These are phyloP conservation scores for Tipula lateralis DNA, from an alignment of 2,888 invertebrate genomes.

Conservation along the genomic window DNA sequence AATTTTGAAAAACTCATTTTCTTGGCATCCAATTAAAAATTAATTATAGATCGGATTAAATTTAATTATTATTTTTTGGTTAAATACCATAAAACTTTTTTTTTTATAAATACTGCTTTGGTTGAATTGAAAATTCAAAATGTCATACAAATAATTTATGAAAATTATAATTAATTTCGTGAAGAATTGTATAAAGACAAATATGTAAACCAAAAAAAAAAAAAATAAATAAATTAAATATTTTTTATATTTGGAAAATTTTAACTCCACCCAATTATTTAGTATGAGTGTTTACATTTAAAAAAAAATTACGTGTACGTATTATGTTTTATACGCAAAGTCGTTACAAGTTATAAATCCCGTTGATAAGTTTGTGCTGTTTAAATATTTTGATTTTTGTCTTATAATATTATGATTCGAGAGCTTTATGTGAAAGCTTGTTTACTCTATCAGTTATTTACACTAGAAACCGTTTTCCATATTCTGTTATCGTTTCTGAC, in stretches of 20 bases:
- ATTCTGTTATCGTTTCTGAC: too few species aligned
- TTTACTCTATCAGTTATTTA: too few species aligned
- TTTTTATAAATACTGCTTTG: not conserved
- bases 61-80: not conserved
- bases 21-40: not conserved
- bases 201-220: not conserved
- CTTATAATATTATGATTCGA: not conserved
- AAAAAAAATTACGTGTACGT: not conserved
- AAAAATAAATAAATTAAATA: not conserved
- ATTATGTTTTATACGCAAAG: not conserved
- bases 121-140: slow-evolving; percentile 1
- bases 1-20: not conserved
- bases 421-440: not conserved
- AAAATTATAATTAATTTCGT: slow-evolving; percentile 8
- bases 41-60: not conserved
- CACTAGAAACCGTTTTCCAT: too few species aligned
- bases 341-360: not conserved
- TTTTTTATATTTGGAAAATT: not conserved
- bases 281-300: not conserved
- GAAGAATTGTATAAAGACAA: not conserved
- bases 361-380: not conserved
- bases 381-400: not conserved
- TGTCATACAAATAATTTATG: slow-evolving; percentile 15
- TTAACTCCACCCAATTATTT: slow-evolving; percentile 15
- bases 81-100: too few species aligned